phyloP scores from a whole-genome alignment of 2,888 invertebrate genomes.

The Drosophila phalerata region DNA sequence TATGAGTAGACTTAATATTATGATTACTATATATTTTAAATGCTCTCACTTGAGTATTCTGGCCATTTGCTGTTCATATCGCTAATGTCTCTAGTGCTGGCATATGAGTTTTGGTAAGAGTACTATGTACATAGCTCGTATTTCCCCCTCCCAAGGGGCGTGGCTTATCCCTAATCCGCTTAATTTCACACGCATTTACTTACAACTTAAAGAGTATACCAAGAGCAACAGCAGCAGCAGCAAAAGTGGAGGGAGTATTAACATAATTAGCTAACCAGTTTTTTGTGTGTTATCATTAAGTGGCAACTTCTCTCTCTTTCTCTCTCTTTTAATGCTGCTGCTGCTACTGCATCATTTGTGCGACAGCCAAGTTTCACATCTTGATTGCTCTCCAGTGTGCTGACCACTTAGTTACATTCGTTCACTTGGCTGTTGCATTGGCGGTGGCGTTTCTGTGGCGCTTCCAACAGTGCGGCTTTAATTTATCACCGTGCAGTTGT shows the following conservation, averaged over 20 bases:
- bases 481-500: conserved; percentile 76
- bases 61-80: conserved; percentile 26
- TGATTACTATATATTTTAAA: conserved; percentile 4
- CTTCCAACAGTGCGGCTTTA: conserved; percentile 66
- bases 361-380: conserved; percentile 56
- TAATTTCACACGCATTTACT: conserved; percentile 69
- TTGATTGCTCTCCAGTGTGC: conserved; percentile 61
- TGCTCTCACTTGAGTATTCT: conserved; percentile 11
- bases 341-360: conserved; percentile 59
- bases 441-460: conserved; percentile 67
- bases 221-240: conserved; percentile 29
- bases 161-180: conserved; percentile 62
- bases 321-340: conserved; percentile 20
- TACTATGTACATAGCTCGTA: conserved; percentile 65
- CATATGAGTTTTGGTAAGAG: conserved; percentile 39
- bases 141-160: too few species aligned
- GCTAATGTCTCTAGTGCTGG: conserved; percentile 45
- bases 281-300: conserved; percentile 26
- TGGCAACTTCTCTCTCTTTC: conserved; percentile 21
- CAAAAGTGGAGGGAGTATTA: conserved; percentile 35
- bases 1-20: neutral
- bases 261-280: conserved; percentile 60
- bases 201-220: conserved; percentile 59
- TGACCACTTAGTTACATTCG: conserved; percentile 58
- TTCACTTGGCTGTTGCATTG: conserved; percentile 65